Evolutionary conservation across 2,888 invertebrate genomes (phyloP).

Genomic region (Prostheceraeus crozeri): DNA sequence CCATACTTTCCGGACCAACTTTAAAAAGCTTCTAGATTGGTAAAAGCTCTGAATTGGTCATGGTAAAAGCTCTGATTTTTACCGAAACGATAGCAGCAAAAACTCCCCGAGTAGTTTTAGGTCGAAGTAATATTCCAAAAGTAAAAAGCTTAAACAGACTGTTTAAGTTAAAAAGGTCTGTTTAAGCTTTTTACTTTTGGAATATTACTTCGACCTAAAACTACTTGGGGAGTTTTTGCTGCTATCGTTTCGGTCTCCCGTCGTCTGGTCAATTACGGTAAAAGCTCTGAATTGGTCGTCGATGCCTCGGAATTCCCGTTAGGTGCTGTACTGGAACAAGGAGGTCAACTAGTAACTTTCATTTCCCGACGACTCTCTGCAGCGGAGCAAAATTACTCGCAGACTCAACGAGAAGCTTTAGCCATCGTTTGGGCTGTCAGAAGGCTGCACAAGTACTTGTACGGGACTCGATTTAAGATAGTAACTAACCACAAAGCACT

Average conservation of each 20-base stretch:
- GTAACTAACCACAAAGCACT: not conserved
- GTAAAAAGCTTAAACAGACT: too few species aligned
- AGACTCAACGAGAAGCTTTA: constrained; percentile 7
- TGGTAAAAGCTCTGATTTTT: too few species aligned
- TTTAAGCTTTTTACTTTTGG: too few species aligned
- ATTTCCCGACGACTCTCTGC: not conserved
- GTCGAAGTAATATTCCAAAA: too few species aligned
- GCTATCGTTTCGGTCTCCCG: too few species aligned
- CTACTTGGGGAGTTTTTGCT: too few species aligned
- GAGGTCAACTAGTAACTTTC: not conserved
- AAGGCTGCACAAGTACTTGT: constrained; percentile 9
- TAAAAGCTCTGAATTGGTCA: too few species aligned
- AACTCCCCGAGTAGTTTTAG: too few species aligned
- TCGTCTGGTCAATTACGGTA: too few species aligned
- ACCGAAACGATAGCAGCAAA: too few species aligned
- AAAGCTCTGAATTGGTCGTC: not conserved
- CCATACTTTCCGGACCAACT: not conserved
- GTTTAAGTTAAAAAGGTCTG: too few species aligned
- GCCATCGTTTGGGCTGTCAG: constrained; percentile 18
- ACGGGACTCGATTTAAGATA: not conserved
- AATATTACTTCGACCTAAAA: too few species aligned
- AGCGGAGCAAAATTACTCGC: not conserved
- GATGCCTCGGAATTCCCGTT: not conserved
- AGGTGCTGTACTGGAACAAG: not conserved
- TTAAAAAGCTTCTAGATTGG: not conserved